These are phyloP conservation scores for Porites lutea DNA, from an alignment of 64 coral and sea anemone genomes.

Conservation along the genomic window DNA sequence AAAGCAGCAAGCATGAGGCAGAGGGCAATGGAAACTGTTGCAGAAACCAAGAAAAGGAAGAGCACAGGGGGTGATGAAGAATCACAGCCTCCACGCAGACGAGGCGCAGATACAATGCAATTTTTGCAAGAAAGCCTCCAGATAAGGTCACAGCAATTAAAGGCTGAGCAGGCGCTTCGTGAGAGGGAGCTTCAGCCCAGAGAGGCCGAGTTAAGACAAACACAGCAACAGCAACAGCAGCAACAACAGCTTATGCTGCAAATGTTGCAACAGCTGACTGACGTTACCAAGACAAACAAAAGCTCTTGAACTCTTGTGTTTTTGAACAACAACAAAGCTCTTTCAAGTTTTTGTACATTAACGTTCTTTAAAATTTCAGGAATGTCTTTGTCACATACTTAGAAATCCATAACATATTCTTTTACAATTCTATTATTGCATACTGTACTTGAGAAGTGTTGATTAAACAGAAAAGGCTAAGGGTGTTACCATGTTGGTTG, in stretches of 20 bases:
- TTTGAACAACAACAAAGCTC: too few species aligned
- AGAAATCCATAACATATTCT: too few species aligned
- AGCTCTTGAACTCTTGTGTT: too few species aligned
- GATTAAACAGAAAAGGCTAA: too few species aligned
- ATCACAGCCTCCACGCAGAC: conserved; percentile 43
- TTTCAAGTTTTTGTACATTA: too few species aligned
- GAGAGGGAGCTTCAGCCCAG: conserved; percentile 36
- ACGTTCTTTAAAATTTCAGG: too few species aligned
- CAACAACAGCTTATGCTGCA: not conserved
- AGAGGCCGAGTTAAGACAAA: conserved; percentile 18
- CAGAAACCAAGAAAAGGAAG: conserved; percentile 39
- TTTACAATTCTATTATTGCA: too few species aligned
- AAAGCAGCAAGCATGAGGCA: conserved; percentile 30
- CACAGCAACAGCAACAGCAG: conserved; percentile 44
- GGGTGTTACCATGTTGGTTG: too few species aligned
- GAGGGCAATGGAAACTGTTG: conserved; percentile 35
- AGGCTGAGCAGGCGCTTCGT: conserved; percentile 43
- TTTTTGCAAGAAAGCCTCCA: conserved; percentile 49
- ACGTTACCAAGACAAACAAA: too few species aligned
- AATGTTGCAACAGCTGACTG: too few species aligned
- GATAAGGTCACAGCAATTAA: conserved; percentile 36
- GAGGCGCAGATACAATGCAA: conserved; percentile 41
- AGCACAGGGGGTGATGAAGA: conserved; percentile 38
- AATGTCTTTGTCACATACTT: too few species aligned
- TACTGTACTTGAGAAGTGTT: too few species aligned